phyloP scores from a whole-genome alignment of 2,113 vertebrate genomes.

The Brachyistius frenatus region DNA sequence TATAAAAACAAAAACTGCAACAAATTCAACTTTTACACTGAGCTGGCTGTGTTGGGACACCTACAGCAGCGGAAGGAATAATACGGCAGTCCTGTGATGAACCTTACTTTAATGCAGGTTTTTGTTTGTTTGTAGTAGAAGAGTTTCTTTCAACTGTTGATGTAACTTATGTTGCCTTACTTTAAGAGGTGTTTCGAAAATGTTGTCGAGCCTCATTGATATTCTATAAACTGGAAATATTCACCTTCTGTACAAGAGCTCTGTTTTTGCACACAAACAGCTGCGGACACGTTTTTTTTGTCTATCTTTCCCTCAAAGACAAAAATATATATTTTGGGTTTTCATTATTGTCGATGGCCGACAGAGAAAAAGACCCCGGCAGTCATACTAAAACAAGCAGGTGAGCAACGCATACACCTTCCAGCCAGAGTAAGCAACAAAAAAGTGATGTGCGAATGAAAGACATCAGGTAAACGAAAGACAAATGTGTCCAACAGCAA shows the following conservation, averaged over 20 bases:
- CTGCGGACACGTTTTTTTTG: not conserved
- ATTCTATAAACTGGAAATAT: not conserved
- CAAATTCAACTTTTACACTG: too few relatives aligned
- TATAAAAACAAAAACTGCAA: too few relatives aligned
- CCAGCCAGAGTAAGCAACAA: not conserved
- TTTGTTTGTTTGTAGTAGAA: too few relatives aligned
- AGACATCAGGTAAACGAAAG: not conserved
- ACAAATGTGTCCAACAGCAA: conserved; percentile 7
- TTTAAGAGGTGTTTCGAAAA: not conserved
- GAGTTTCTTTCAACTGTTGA: too few relatives aligned
- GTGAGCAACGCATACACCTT: not conserved
- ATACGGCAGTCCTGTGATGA: too few relatives aligned
- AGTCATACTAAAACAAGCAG: not conserved
- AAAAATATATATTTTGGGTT: not conserved
- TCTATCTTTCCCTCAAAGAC: not conserved
- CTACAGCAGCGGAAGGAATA: too few relatives aligned
- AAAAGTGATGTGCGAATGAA: conserved; percentile 9
- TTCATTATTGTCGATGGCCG: not conserved
- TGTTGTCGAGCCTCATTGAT: not conserved
- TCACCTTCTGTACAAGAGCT: not conserved
- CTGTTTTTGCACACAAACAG: not conserved
- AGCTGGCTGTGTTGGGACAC: too few relatives aligned
- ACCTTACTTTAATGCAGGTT: too few relatives aligned
- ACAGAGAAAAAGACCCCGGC: not conserved
- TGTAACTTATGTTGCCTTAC: too few relatives aligned